Base-by-base conservation (phyloP, 2,888 invertebrate species). In the Noctua janthina region DNA sequence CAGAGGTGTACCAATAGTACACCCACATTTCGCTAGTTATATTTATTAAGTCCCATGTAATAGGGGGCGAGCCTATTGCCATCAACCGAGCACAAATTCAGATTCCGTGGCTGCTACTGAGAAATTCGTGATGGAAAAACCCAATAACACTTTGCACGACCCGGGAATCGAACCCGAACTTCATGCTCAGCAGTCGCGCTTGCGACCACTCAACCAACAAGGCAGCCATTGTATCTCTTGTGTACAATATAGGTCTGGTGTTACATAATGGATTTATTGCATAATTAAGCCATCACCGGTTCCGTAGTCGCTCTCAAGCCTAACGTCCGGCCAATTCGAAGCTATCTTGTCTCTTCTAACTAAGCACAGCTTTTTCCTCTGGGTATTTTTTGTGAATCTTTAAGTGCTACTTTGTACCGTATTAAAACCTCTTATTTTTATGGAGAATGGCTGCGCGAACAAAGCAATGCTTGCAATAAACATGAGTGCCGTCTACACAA, bases 381-480 rank as follows among this genome's bases (percentile, higher is more conserved):
- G 77, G 75, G 75, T 78, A 79, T 79, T 88, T 86, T 87, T 86
- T 81, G 67, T 78, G 67, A 83, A 86, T 78, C 69, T 80, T 77
- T 83, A 78, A 83, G 73, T 79, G 70, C 82, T 83, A 78, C 77
- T 78, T 83, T 77, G 59, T 66, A 83, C 64, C 66, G 66, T 67
- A 86, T 83, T 78, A 88, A 80, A 87, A 78, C 59, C 75, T 79
- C 54, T 88, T 85, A 82, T 82, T 86, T 88, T 86, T 73, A 81
- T 79, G 66, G 39, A 70, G 68, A 83, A 77, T 35, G 76, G 70
- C 73, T 70, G 66, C 46, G 77, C 68, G 79, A 88, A 86, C 89
- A 88, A 87, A 83, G 89, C 80, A 83, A 81, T 79, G 39, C 77
- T 79, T 83, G 76, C 80, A 86, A 87, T 88, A 87, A 86, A 83